Evolutionary conservation across 53 echinoderm and acorn worm species (phyloP).

Genomic region (Crossaster papposus): DNA sequence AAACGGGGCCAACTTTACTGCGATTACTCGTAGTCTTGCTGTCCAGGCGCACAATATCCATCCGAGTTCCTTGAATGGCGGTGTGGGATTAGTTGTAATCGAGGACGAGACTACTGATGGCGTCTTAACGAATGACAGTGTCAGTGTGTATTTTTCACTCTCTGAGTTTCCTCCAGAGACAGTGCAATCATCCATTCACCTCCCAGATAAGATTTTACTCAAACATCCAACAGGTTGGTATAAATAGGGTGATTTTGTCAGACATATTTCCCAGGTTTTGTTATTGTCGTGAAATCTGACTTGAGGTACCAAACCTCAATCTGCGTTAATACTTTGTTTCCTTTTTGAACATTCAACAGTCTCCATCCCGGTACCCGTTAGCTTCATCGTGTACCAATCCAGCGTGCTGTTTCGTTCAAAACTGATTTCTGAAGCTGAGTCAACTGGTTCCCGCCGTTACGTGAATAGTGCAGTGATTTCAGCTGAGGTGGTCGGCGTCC

Average conservation of each 20-base stretch:
- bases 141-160: background rate
- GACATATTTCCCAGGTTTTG: too few relatives aligned
- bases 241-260: background rate
- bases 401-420: background rate
- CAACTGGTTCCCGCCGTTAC: background rate
- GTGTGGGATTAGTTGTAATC: background rate
- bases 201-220: background rate
- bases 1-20: background rate
- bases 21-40: background rate
- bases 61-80: background rate
- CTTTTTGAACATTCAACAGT: background rate
- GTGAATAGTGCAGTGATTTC: background rate
- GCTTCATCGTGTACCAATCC: background rate
- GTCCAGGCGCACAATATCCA: background rate
- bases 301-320: background rate
- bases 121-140: background rate
- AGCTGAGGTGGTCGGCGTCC: background rate
- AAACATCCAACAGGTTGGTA: background rate
- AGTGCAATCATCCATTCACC: background rate
- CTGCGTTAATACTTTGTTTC: background rate
- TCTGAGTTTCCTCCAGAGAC: background rate
- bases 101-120: background rate
- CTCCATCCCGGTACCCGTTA: background rate
- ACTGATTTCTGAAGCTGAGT: background rate
- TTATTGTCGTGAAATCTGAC: too few relatives aligned